These are phyloP conservation scores for Habropoda laboriosa DNA, from an alignment of 1,140 invertebrate species.

Conservation along the genomic window DNA sequence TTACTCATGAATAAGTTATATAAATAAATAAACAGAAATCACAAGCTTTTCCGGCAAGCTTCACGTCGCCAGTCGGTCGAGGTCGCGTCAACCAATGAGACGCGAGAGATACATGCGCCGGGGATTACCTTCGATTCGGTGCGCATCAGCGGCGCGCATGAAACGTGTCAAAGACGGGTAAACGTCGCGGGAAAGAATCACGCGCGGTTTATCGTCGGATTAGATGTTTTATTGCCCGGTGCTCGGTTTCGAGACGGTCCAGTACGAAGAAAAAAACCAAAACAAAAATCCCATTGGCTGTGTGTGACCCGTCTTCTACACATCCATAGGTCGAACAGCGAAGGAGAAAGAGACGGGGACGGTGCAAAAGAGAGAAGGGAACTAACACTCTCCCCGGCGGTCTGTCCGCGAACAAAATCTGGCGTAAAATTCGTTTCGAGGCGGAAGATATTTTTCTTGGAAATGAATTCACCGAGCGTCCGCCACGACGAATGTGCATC, in stretches of 20 bases:
- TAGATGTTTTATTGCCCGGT: conserved; percentile 57
- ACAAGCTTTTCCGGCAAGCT: neutral
- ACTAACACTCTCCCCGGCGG: neutral
- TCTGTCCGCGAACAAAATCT: conserved; percentile 55
- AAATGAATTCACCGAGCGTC: conserved; percentile 58
- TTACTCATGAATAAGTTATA: too few species aligned
- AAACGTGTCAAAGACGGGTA: conserved; percentile 3
- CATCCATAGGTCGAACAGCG: neutral
- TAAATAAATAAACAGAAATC: neutral
- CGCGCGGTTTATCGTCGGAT: conserved; percentile 52
- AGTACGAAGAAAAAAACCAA: neutral
- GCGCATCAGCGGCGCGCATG: neutral
- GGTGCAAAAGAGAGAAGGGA: neutral
- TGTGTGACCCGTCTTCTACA: neutral
- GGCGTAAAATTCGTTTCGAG: conserved; percentile 64
- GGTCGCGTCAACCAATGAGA: neutral
- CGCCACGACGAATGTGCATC: conserved; percentile 70
- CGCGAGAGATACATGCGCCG: neutral
- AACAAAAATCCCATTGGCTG: neutral
- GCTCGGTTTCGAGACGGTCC: conserved; percentile 12
- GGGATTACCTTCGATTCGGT: conserved; percentile 13
- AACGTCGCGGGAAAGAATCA: conserved; percentile 47
- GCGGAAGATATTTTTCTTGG: conserved; percentile 68
- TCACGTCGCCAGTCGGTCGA: too few species aligned
- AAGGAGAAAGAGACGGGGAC: neutral